Base-by-base conservation (phyloP, 2,888 invertebrate species). In the Blastobasis adustella region DNA sequence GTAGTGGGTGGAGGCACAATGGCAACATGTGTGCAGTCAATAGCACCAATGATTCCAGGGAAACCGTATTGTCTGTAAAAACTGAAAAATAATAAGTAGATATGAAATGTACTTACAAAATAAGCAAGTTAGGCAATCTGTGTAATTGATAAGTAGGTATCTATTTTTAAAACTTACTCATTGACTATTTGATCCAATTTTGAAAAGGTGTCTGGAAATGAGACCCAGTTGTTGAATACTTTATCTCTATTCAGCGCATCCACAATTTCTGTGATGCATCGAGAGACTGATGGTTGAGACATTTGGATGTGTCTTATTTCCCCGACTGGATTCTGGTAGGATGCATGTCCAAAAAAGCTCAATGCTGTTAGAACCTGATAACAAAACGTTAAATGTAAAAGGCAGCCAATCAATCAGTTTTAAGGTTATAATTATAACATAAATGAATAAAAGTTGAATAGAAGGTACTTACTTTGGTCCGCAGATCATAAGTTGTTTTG, bases 21-120 rank as follows among this genome's bases (percentile, higher is more conserved):
- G 0, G 51, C 51, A 10, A 54, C 47, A 45, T 54, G 51, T 5
- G 54, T 54, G 45, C 54, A 54, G 49, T 54, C 54, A 47, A 54
- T 51, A n/a, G 46, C 37, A 5, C 54, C 54, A 5, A 52, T 36
- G 37, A 49, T 46, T 1, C 49, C 52, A 8, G 54, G 54, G n/a
- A 54, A 10, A 8, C 51, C 37, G 45, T 47, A 54, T 9, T 38
- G 10, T 39, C 49, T 39, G 39, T 49, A 49, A 42, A 51, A 54
- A 10, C 54, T 54, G 49, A 23, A 23, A 5, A 49, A 54, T 39
- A 40, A 46, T 42, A 8, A 40, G 6, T 40, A 40, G 2, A 40
- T 4, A 8, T 40, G 40, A 40, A 40, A 8, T 6, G 7, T 9
- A 8, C 40, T 40, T 40, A 44, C 37, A 10, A 47, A 37, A 47